Percentiles rank a stretch among this genome's conserved stretches.
Evolutionary conservation across 2,113 vertebrate genomes (phyloP).

Genomic region (Tupaia chinensis): DNA sequence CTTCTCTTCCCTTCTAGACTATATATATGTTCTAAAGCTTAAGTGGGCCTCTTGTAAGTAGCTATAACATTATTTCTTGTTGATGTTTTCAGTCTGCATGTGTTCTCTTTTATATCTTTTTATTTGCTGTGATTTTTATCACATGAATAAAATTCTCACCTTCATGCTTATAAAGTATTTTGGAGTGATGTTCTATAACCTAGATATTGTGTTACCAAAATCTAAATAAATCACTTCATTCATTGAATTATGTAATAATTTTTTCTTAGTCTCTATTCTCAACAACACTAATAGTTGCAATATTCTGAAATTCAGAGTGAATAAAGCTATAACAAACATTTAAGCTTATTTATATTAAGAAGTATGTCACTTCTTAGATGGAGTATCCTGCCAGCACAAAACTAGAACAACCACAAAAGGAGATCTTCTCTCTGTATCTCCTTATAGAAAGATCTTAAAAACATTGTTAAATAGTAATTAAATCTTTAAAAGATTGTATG

Average conservation of each 20-base stretch:
- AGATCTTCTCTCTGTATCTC: neutral
- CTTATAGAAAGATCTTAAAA: neutral
- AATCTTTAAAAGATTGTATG: neutral
- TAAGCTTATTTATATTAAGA: neutral
- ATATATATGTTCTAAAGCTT: no score
- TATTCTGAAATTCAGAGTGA: neutral
- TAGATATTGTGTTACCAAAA: neutral
- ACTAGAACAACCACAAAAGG: neutral
- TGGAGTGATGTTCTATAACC: neutral
- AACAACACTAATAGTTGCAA: neutral
- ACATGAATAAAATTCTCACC: neutral
- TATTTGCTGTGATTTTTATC: neutral
- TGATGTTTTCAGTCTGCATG: neutral
- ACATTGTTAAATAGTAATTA: neutral
- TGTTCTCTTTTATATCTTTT: neutral
- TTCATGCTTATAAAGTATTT: neutral
- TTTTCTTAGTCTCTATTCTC: neutral
- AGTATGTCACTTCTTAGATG: neutral
- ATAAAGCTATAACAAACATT: neutral
- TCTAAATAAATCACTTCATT: neutral
- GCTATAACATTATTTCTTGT: neutral
- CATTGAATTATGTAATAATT: neutral
- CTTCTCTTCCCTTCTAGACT: no score
- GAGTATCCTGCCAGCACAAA: neutral
- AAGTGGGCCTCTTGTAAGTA: no score